These are phyloP conservation scores for Agelas oroides DNA, from an alignment of 37 sponge, comb jelly and placozoan genomes.

Conservation along the genomic window DNA sequence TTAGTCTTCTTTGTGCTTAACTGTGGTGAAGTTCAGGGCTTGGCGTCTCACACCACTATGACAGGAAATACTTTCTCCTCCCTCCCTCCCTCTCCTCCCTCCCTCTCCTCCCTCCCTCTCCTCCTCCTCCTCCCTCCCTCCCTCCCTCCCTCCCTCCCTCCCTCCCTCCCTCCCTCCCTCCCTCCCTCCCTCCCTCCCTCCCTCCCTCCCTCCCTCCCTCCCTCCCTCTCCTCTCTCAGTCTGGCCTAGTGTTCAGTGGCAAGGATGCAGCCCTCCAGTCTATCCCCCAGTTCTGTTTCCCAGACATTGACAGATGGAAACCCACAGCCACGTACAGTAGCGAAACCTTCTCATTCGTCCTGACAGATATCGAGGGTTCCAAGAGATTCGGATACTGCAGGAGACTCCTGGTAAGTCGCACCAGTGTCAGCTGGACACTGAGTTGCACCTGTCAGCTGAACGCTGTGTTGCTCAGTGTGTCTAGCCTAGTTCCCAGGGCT, in stretches of 20 bases:
- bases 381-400: slow-evolving; percentile 93
- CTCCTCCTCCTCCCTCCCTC: not conserved
- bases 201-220: not conserved
- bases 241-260: slow-evolving; percentile 21
- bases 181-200: not conserved
- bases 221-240: not conserved
- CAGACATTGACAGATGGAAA: slow-evolving; percentile 77
- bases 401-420: slow-evolving; percentile 81
- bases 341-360: slow-evolving; percentile 92
- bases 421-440: too few relatives aligned
- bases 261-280: slow-evolving; percentile 57
- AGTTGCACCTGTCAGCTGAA: too few relatives aligned
- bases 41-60: too few relatives aligned
- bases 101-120: too few relatives aligned
- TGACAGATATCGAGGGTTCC: slow-evolving; percentile 83
- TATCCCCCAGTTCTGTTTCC: slow-evolving; percentile 92
- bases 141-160: not conserved
- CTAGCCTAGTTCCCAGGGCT: not conserved
- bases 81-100: too few relatives aligned
- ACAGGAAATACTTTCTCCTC: too few relatives aligned
- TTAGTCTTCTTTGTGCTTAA: too few relatives aligned
- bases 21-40: too few relatives aligned
- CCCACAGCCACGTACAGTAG: slow-evolving; percentile 64
- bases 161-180: not conserved
- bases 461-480: not conserved